These are phyloP conservation scores for Anneissia japonica DNA, from an alignment of 35 echinoderm and acorn worm species.

Conservation along the genomic window DNA sequence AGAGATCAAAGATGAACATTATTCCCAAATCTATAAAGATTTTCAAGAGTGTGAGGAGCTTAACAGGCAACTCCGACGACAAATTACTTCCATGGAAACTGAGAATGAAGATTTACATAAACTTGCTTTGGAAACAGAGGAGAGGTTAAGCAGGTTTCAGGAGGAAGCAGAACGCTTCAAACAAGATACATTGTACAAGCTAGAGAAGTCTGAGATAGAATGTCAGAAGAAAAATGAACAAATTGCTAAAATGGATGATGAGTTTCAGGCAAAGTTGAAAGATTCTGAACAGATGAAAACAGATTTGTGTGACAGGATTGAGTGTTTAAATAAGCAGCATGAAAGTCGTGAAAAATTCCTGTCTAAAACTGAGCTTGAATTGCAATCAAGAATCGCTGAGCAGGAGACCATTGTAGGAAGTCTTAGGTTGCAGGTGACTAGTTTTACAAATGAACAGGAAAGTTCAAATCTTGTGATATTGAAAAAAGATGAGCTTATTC, in stretches of 20 bases:
- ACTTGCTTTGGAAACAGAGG: slow-evolving; percentile 79
- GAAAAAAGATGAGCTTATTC: slow-evolving; percentile 22
- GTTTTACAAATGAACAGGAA: slow-evolving; percentile 24
- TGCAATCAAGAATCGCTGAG: slow-evolving; percentile 26
- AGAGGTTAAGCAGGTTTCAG: slow-evolving; percentile 40
- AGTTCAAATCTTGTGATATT: not conserved
- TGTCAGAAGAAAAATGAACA: slow-evolving; percentile 12
- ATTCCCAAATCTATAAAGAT: slow-evolving; percentile 37
- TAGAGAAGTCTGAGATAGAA: slow-evolving; percentile 35
- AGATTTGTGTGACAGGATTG: slow-evolving; percentile 62
- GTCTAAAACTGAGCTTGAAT: slow-evolving; percentile 37
- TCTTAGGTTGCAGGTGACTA: slow-evolving; percentile 4
- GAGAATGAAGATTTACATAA: slow-evolving; percentile 73
- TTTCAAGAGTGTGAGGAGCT: slow-evolving; percentile 66
- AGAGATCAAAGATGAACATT: slow-evolving; percentile 16
- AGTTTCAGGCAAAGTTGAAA: slow-evolving; percentile 32
- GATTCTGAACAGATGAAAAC: slow-evolving; percentile 56
- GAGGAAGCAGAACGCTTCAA: slow-evolving; percentile 25
- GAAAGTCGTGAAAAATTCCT: slow-evolving; percentile 49
- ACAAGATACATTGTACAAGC: slow-evolving; percentile 41
- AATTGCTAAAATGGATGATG: slow-evolving; percentile 11
- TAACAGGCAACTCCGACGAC: slow-evolving; percentile 59
- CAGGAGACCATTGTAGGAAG: not conserved
- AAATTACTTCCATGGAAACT: slow-evolving; percentile 51
- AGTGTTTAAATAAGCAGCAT: slow-evolving; percentile 54